Base-by-base conservation (phyloP, 2,797 vertebrate genomes). In the Centropyge bicolor region DNA sequence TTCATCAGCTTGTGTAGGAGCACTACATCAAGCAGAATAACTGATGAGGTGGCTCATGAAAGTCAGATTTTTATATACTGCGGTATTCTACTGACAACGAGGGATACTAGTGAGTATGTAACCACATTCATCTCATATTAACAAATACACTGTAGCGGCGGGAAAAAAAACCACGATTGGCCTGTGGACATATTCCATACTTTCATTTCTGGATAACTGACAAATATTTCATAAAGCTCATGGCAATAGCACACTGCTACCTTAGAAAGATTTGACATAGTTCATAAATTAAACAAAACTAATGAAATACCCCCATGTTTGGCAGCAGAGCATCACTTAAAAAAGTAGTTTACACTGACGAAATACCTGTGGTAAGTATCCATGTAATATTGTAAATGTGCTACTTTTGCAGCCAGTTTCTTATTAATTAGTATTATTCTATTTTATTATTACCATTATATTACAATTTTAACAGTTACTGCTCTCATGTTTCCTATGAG, bases 1-100 rank as follows among this genome's bases (percentile, higher is more conserved):
- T 81, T 56, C 36, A 81, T 73, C 79, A 16, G 19, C 76, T 75
- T 77, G 38, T 70, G 46, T 36, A 45, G 54, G 38, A 79, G 57
- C 56, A 20, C 12, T 45, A 38, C 46, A 72, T 76, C 74, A 76
- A 78, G 74, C 55, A 55, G 71, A 70, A 78, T 63, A 70, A 38
- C 69, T 27, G 36, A 81, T 62, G 54, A 55, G 40, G 56, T 27
- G 45, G 63, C 45, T 71, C 46, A 27, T 76, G 81, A 76, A 74
- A 69, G 41, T 55, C 56, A 38, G 36, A 76, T 70, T 63, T 71
- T 56, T 64, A 81, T 43, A 59, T 64, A 20, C 36, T 61, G 54
- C 51, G 7, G 38, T 27, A 63, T 62, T 73, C 38, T 17, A 35
- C 41, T 74, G 60, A 57, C 60, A 61, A 36, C 46, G 54, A 61